phyloP scores from a whole-genome alignment of 2,113 vertebrate genomes.

The Notiomystis cincta region DNA sequence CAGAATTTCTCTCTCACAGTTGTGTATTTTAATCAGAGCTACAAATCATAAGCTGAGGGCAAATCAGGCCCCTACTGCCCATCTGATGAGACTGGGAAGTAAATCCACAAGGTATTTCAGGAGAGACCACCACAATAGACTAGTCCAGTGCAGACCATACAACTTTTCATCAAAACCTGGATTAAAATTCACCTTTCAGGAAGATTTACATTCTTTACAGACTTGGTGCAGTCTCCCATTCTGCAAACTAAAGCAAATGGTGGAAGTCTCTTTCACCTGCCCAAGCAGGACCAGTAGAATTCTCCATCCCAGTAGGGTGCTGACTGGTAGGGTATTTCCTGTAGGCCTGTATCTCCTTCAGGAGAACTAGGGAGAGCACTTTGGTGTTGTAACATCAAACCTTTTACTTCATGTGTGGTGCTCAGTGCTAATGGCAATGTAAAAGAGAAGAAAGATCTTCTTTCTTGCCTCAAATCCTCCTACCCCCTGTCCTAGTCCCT shows the following conservation, averaged over 20 bases:
- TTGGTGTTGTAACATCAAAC: background rate
- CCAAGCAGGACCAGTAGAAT: background rate
- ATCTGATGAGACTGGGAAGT: background rate
- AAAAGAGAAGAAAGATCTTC: conserved; percentile 22
- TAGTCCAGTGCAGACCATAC: background rate
- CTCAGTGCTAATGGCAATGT: background rate
- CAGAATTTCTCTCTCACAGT: background rate
- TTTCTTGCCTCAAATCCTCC: conserved; percentile 17
- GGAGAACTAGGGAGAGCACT: background rate
- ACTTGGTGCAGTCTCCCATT: background rate
- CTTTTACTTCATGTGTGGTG: background rate
- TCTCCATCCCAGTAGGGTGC: background rate
- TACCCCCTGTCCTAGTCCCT: background rate
- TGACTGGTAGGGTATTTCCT: background rate
- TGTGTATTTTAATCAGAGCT: background rate
- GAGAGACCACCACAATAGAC: background rate
- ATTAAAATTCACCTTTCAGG: background rate
- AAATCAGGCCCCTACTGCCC: background rate
- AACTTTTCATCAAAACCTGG: background rate
- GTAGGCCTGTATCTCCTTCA: background rate
- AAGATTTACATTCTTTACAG: background rate
- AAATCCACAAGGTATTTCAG: background rate
- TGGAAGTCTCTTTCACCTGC: background rate
- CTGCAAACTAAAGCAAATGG: background rate
- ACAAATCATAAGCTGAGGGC: background rate